Conservation (phyloP, 1,140 invertebrate genomes). For the Chelonus insularis region DNA sequence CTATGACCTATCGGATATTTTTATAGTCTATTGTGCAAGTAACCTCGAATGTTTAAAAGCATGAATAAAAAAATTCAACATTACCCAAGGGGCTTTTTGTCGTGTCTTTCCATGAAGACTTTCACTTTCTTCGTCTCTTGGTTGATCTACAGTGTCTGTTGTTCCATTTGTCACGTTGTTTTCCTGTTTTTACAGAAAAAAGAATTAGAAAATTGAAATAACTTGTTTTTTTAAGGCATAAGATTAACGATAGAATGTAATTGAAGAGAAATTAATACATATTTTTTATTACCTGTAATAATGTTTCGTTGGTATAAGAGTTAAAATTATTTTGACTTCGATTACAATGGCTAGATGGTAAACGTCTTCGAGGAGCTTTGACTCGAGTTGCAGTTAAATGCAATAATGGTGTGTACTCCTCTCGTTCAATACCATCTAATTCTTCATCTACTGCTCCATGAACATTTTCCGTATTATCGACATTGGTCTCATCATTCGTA, state of each 20-base stretch:
- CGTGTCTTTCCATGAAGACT: slow-evolving; percentile 43
- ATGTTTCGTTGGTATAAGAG: slow-evolving; percentile 21
- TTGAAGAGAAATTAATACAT: no score
- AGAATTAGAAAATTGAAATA: no score
- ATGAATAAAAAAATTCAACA: background rate
- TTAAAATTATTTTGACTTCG: slow-evolving; percentile 43
- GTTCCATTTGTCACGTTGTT: slow-evolving; percentile 51
- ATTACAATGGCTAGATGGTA: slow-evolving; percentile 62
- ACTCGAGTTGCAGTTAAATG: slow-evolving; percentile 69
- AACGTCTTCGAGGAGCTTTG: slow-evolving; percentile 67
- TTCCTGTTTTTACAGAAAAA: slow-evolving; percentile 39
- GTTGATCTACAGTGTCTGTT: slow-evolving; percentile 40
- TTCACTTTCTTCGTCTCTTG: slow-evolving; percentile 46
- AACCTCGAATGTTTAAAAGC: no score
- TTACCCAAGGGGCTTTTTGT: slow-evolving; percentile 55
- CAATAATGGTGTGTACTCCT: slow-evolving; percentile 61
- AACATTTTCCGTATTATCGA: slow-evolving; percentile 41
- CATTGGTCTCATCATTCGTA: slow-evolving; percentile 36
- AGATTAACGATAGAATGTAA: no score
- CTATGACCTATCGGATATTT: no score
- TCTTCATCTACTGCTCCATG: slow-evolving; percentile 51
- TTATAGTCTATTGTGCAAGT: no score
- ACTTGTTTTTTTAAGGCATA: no score
- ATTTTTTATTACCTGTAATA: background rate
- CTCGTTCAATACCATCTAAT: slow-evolving; percentile 65